Evolutionary conservation across 2,888 invertebrate genomes (phyloP), one percentile per base, ranked within the genome.

Genomic region (Thalpophila matura): DNA sequence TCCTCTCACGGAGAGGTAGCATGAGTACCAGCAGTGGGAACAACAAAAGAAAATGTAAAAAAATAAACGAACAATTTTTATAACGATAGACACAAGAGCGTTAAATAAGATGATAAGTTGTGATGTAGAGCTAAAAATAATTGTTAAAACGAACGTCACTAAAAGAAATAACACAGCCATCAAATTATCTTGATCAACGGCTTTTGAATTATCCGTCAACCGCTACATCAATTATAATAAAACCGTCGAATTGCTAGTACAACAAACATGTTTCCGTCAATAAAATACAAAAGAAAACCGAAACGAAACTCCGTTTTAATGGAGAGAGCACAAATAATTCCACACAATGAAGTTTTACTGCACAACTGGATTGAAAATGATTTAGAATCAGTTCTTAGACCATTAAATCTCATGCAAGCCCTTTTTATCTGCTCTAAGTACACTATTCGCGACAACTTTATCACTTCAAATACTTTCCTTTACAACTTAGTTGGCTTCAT

Each of bases 401-500:
- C 69, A 0, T 46, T 68, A 0, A 59, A 42, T 42, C 7, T 51
- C 2, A 59, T 66, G 46, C 60, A 68, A 12, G 7, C 24, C 7
- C 3, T 57, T 6, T 43, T 50, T 1, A 31, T 66, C 1, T 47
- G 26, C 37, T 51, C 69, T 0, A 66, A 68, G 35, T 66, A 47
- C 33, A 46, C 29, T 20, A 47, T 53, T 22, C 6, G 5, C 0
- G 3, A 60, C 4, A 42, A 66, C 5, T 46, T 10, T 0, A 43
- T 66, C 1, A 46, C 4, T 26, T 4, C 12, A 4, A 59, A 66
- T 40, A 51, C 20, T 18, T 35, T 20, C 7, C 7, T 9, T 0
- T 68, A 66, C n/a, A 47, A 47, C 7, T n/a, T 42, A 6, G 7
- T 59, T 33, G 60, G 46, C 26, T 16, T 68, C 3, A 3, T 6